Evolutionary conservation across 2,797 vertebrate genomes (phyloP), one percentile per base, ranked within the genome.

Genomic region (Rhadinocentrus ornatus): DNA sequence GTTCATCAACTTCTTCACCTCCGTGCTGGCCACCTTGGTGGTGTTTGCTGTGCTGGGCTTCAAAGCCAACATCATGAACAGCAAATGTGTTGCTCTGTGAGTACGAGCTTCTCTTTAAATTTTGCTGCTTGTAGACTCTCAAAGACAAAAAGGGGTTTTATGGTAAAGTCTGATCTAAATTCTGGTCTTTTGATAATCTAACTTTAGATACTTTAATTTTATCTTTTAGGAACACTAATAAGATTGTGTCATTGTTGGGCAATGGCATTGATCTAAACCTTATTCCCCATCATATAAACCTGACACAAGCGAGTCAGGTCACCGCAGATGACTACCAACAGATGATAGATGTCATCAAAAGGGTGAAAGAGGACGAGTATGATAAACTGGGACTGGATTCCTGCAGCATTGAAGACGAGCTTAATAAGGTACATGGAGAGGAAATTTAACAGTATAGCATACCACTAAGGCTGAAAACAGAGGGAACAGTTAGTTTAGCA

Each of bases 1-100:
- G 69, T 96, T 99, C 54, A 97, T 99, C 91, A 99, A 99, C 82
- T 99, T 99, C 93, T 96, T 99, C 93, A 99, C 97, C 64, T 99
- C 97, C 29, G 95, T 99, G 82, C 93, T 99, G 93, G 98, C 98
- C 87, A 98, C 98, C 6, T 86, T 99, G 92, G 98, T 99, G 88
- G 98, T 99, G 88, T 99, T 99, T 75, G 97, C 97, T 7, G 97
- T 99, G 84, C 93, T 99, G 78, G 98, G 97, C 86, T 99, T 99
- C 93, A 99, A 99, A 90, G 98, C 97, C 81, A 99, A 97, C 93
- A 93, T 98, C 81, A 93, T 97, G 94, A 99, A 93, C 89, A 86
- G 88, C 88, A 97, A 95, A 91, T 99, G 97, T 88, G 88, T 99
- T 4, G 52, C 71, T 6, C 62, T 76, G 95, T 95, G 80, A 94